Conservation (phyloP, 64 coral and sea anemone species). For the Pocillopora damicornis region DNA sequence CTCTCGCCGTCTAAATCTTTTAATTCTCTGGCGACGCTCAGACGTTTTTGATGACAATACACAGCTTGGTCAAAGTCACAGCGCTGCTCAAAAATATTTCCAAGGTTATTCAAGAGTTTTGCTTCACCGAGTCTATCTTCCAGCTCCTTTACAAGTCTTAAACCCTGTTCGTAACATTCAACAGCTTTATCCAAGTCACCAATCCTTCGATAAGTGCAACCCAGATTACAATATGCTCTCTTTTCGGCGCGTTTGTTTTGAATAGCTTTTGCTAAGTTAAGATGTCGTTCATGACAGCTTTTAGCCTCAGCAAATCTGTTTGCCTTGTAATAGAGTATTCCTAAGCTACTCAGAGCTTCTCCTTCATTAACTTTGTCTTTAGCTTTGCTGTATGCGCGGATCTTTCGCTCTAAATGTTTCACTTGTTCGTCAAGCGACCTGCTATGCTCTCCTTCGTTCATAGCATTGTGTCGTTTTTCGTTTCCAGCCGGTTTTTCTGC, state of each 20-base stretch:
- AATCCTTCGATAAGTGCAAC: constrained; percentile 76
- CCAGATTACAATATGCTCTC: constrained; percentile 82
- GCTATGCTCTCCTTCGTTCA: constrained; percentile 36
- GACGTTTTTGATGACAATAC: constrained; percentile 72
- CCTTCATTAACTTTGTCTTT: constrained; percentile 72
- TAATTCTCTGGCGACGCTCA: constrained; percentile 76
- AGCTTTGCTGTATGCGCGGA: constrained; percentile 79
- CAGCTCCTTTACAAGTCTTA: constrained; percentile 65
- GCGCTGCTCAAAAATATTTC: constrained; percentile 82
- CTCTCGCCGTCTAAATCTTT: constrained; percentile 93
- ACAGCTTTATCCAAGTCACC: constrained; percentile 67
- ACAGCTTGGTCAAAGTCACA: constrained; percentile 79
- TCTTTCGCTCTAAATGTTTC: constrained; percentile 74
- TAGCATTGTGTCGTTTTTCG: constrained; percentile 2
- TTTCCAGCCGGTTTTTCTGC: constrained; percentile 1
- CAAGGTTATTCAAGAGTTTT: constrained; percentile 86
- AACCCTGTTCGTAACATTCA: constrained; percentile 85
- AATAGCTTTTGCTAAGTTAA: constrained; percentile 53
- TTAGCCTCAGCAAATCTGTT: constrained; percentile 66
- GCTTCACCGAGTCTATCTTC: constrained; percentile 76
- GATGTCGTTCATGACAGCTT: constrained; percentile 73
- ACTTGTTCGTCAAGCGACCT: constrained; percentile 80
- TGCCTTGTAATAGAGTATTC: constrained; percentile 91
- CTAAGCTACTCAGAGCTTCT: constrained; percentile 76
- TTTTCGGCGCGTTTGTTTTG: constrained; percentile 60